A percentile compares a stretch with the other conserved stretches of the same genome.
Conservation (phyloP, 2,888 invertebrate genomes). For the Elmis aenea region DNA sequence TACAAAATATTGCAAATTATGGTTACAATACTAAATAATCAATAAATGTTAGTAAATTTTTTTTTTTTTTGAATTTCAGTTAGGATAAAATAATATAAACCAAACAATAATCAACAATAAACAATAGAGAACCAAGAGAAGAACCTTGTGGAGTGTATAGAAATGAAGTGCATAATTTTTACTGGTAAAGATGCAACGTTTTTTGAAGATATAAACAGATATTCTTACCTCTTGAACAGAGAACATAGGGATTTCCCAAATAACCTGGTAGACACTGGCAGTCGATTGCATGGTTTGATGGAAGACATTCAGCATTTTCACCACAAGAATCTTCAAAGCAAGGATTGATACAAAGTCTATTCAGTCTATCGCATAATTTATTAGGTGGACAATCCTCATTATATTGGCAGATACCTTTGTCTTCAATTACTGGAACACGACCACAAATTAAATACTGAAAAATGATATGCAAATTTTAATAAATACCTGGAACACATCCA, state of each 20-base stretch:
- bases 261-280: constrained; percentile 71
- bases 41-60: too few species aligned
- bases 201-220: too few species aligned
- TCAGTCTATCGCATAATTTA: constrained; percentile 77
- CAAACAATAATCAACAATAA: not conserved
- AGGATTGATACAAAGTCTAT: constrained; percentile 77
- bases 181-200: too few species aligned
- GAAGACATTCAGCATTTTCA: constrained; percentile 73
- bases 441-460: not conserved
- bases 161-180: too few species aligned
- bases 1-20: not conserved
- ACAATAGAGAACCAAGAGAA: too few species aligned
- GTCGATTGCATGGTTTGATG: constrained; percentile 69
- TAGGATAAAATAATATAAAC: not conserved
- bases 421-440: constrained; percentile 33
- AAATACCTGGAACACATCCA: constrained; percentile 77
- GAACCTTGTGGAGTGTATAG: too few species aligned
- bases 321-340: constrained; percentile 77
- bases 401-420: constrained; percentile 72
- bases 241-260: constrained; percentile 71
- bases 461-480: too few species aligned
- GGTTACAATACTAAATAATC: not conserved
- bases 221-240: constrained; percentile 66
- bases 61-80: not conserved
- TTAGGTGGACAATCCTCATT: constrained; percentile 89